These are phyloP conservation scores for Drosophila robusta DNA, from an alignment of 2,888 invertebrate genomes.

Conservation along the genomic window DNA sequence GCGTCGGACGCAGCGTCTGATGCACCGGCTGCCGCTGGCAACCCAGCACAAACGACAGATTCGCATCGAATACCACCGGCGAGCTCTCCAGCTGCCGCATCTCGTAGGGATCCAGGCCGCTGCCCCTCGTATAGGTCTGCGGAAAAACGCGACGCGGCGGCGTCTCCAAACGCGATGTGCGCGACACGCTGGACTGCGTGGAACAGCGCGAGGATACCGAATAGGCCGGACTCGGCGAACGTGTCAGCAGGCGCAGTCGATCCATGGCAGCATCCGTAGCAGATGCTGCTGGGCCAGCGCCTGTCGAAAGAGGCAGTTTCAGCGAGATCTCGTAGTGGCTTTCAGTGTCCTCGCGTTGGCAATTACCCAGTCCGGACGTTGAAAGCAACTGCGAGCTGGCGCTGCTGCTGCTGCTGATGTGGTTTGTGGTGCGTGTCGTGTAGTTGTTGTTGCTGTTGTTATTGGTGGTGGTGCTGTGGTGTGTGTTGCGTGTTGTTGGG, in stretches of 20 bases:
- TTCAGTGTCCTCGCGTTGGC: conserved; percentile 43
- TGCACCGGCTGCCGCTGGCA: conserved; percentile 89
- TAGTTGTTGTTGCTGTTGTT: conserved; percentile 20
- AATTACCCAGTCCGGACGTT: conserved; percentile 59
- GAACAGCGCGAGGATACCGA: conserved; percentile 78
- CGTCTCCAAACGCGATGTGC: conserved; percentile 71
- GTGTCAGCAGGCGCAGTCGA: conserved; percentile 76
- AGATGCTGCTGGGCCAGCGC: conserved; percentile 18
- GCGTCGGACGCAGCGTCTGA: conserved; percentile 89
- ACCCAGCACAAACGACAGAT: conserved; percentile 91
- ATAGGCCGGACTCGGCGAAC: conserved; percentile 87
- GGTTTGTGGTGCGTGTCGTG: conserved; percentile 27
- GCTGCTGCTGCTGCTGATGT: conserved; percentile 37
- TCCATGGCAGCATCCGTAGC: conserved; percentile 55
- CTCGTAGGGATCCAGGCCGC: conserved; percentile 87
- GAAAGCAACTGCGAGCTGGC: conserved; percentile 63
- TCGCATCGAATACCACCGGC: conserved; percentile 93
- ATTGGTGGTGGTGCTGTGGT: too few relatives aligned
- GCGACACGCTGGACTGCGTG: conserved; percentile 59
- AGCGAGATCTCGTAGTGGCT: conserved; percentile 65
- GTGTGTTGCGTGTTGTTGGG: conserved; percentile 32
- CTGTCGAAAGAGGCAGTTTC: conserved; percentile 73
- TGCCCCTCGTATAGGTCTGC: conserved; percentile 86
- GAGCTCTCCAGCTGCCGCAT: conserved; percentile 89
- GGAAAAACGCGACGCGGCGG: conserved; percentile 89